Percentiles rank a stretch among this genome's conserved stretches.
Conservation (phyloP, 2,113 vertebrate genomes). For the Argyrosomus japonicus region DNA sequence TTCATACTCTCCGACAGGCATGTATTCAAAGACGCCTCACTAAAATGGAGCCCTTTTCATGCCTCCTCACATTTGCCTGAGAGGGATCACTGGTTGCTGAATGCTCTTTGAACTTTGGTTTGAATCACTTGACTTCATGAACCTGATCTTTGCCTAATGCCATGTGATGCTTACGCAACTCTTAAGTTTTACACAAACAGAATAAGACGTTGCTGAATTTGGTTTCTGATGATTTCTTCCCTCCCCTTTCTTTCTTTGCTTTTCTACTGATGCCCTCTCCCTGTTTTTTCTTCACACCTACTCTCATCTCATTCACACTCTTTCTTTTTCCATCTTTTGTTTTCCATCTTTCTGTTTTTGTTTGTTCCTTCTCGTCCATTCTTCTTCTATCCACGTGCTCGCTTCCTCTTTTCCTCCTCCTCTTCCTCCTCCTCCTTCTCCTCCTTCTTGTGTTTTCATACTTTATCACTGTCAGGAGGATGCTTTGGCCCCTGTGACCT, state of each 20-base stretch:
- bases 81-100: slow-evolving; percentile 85
- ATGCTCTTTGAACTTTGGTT: slow-evolving; percentile 82
- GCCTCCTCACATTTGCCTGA: slow-evolving; percentile 84
- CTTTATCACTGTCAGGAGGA: slow-evolving; percentile 78
- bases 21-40: slow-evolving; percentile 79
- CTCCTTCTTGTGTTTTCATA: slow-evolving; percentile 30
- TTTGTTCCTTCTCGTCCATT: slow-evolving; percentile 36
- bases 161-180: slow-evolving; percentile 64
- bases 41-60: slow-evolving; percentile 79
- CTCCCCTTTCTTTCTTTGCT: slow-evolving; percentile 50
- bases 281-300: slow-evolving; percentile 40
- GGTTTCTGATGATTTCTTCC: slow-evolving; percentile 22
- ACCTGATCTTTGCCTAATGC: slow-evolving; percentile 67
- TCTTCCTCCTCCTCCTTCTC: slow-evolving; percentile 15
- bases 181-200: slow-evolving; percentile 28
- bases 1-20: slow-evolving; percentile 76
- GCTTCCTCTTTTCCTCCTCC: slow-evolving; percentile 17
- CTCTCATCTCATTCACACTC: slow-evolving; percentile 52
- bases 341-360: slow-evolving; percentile 48
- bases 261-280: slow-evolving; percentile 59
- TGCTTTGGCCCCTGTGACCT: slow-evolving; percentile 77
- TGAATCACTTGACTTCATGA: slow-evolving; percentile 78
- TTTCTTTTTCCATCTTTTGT: slow-evolving; percentile 53
- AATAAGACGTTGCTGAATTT: slow-evolving; percentile 7
- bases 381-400: slow-evolving; percentile 23